These are phyloP conservation scores for Cyclopterus lumpus DNA, from an alignment of 2,797 vertebrate genomes.

Conservation along the genomic window DNA sequence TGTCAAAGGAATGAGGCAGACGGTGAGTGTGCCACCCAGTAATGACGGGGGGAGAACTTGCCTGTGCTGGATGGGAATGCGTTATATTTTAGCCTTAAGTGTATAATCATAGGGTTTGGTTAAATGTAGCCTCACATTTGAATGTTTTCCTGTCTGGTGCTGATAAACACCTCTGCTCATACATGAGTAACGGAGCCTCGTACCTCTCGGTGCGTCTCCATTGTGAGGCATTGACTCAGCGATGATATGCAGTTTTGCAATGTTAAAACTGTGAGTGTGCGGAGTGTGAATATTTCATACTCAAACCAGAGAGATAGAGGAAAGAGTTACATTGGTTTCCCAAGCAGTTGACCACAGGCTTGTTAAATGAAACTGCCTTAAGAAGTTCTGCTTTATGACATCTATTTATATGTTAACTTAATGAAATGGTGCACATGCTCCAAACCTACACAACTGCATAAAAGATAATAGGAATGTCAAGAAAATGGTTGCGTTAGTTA, in stretches of 20 bases:
- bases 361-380: neutral
- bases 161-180: constrained; percentile 77
- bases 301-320: neutral
- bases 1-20: constrained; percentile 32
- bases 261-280: neutral
- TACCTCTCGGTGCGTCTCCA: constrained; percentile 21
- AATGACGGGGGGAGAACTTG: constrained; percentile 63
- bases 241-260: constrained; percentile 11
- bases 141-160: constrained; percentile 79
- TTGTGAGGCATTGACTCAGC: constrained; percentile 46
- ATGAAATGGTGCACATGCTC: neutral
- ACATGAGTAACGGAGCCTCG: constrained; percentile 49
- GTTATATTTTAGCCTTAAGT: constrained; percentile 81
- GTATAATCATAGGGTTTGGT: constrained; percentile 81
- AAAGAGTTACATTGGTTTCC: neutral
- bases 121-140: constrained; percentile 74
- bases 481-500: neutral
- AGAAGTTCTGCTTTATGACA: neutral
- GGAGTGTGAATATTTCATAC: constrained; percentile 7
- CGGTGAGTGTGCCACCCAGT: constrained; percentile 49
- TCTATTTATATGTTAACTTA: neutral
- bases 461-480: neutral
- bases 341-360: neutral
- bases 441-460: neutral
- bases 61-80: constrained; percentile 77